A percentile compares a stretch with the other conserved stretches of the same genome.
Conservation (phyloP, 2,888 invertebrate genomes). For the Drosophila phalerata region DNA sequence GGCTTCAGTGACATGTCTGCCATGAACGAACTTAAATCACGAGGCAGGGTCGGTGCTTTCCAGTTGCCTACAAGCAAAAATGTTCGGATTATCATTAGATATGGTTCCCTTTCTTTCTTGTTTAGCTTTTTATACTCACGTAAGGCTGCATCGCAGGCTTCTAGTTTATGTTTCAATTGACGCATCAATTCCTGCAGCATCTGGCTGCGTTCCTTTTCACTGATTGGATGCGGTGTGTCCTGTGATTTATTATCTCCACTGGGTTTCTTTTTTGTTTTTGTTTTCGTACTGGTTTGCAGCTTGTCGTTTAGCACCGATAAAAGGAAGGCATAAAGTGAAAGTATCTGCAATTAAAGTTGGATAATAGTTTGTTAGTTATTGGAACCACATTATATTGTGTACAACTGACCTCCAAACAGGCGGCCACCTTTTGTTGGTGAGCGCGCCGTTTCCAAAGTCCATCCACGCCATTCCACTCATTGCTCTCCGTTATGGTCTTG, state of each 20-base stretch:
- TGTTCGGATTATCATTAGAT: neutral
- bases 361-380: neutral
- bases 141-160: constrained; percentile 82
- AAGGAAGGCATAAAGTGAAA: constrained; percentile 84
- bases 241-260: constrained; percentile 59
- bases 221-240: constrained; percentile 66
- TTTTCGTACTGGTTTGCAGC: constrained; percentile 80
- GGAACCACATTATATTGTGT: rapidly evolving
- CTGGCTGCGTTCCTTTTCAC: constrained; percentile 83
- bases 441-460: constrained; percentile 86
- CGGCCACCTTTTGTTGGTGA: constrained; percentile 87
- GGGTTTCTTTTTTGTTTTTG: constrained; percentile 73
- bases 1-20: constrained; percentile 85
- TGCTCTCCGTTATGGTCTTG: constrained; percentile 84
- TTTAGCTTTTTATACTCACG: constrained; percentile 74
- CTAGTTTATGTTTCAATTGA: constrained; percentile 83
- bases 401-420: constrained; percentile 88
- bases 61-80: constrained; percentile 71
- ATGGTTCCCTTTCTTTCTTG: too few species aligned
- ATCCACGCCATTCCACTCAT: constrained; percentile 84
- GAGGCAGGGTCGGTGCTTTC: constrained; percentile 82
- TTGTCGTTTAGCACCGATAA: constrained; percentile 84
- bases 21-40: constrained; percentile 83
- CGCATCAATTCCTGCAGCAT: constrained; percentile 83
- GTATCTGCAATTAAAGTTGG: constrained; percentile 71